Base-by-base conservation (phyloP, 2,797 vertebrate species). In the Tenualosa ilisha region DNA sequence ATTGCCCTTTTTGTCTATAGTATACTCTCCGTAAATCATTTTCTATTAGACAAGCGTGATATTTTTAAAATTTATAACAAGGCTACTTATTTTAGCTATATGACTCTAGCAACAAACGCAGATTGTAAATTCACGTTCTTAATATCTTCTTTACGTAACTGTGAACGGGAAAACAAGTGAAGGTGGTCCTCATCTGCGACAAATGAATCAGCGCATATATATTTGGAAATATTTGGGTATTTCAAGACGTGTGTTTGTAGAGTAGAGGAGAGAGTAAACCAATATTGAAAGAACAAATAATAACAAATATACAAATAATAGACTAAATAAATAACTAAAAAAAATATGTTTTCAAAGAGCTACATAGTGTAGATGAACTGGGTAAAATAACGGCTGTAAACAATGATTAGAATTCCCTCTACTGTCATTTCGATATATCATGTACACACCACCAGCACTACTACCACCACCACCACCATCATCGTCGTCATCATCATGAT, bases 401-500 rank as follows among this genome's bases (percentile, higher is more conserved):
- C 37, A 17, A 13, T 20, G 31, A 75, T 75, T 43, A 26, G 3
- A 3, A 24, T 6, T 75, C 13, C 68, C 13, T 43, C 37, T 43
- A n/a, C 43, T 75, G 37, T 75, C 68, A 37, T 43, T 75, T 75
- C 68, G 68, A 43, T 43, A 6, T 75, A 17, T 75, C 31, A 43
- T 75, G 3, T 5, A 72, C 31, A 40, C 54, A 56, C 13, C 15
- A 75, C 17, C 15, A 75, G 4, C 31, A 6, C 6, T 26, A 2
- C 7, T 24, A 46, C 17, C 46, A 68, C 22, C 63, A 84, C 49
- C 49, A 50, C 26, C 49, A 50, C 26, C 37, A 31, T 20, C 83
- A 82, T 83, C 91, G 90, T 91, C 87, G 87, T 89, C 87, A 93
- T 90, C 90, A 89, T 85, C 86, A 87, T 54, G 6, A 88, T 93